These are phyloP conservation scores for Tribolium castaneum DNA, from an alignment of 1,140 invertebrate genomes.

Conservation along the genomic window DNA sequence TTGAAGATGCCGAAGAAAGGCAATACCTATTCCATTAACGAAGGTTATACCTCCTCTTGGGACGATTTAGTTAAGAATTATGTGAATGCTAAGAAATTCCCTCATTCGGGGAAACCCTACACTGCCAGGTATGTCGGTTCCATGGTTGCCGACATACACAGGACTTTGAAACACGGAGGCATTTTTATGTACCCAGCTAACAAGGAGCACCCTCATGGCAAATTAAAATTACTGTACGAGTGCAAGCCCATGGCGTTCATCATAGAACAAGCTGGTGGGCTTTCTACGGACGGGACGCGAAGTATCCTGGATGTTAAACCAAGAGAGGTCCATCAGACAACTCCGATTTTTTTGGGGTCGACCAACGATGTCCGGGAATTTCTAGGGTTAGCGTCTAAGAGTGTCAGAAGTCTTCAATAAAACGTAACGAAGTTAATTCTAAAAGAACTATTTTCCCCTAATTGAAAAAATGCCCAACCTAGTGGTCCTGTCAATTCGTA, in stretches of 20 bases:
- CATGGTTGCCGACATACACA: slow-evolving; percentile 99
- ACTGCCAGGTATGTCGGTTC: slow-evolving; percentile 97
- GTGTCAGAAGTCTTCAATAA: not conserved
- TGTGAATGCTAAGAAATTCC: slow-evolving; percentile 91
- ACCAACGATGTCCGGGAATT: slow-evolving; percentile 91
- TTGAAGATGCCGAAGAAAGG: slow-evolving; percentile 88
- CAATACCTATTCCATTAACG: slow-evolving; percentile 96
- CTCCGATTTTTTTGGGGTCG: slow-evolving; percentile 95
- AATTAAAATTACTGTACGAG: slow-evolving; percentile 96
- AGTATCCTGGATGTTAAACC: slow-evolving; percentile 92
- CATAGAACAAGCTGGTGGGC: slow-evolving; percentile 85
- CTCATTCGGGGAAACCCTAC: slow-evolving; percentile 88
- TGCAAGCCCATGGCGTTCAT: slow-evolving; percentile 98
- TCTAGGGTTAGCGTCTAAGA: slow-evolving; percentile 59
- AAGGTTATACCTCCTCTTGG: slow-evolving; percentile 84
- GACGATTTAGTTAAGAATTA: slow-evolving; percentile 86
- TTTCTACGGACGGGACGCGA: slow-evolving; percentile 84
- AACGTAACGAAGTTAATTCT: not conserved
- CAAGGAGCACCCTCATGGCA: slow-evolving; percentile 90
- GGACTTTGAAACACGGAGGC: slow-evolving; percentile 97
- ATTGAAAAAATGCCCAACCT: too few relatives aligned
- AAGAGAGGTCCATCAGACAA: slow-evolving; percentile 86
- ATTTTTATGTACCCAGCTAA: slow-evolving; percentile 99
- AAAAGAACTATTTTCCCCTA: not conserved
- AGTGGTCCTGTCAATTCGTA: too few relatives aligned